Base-by-base conservation (phyloP, 2,888 invertebrate species). In the Agelastica alni region DNA sequence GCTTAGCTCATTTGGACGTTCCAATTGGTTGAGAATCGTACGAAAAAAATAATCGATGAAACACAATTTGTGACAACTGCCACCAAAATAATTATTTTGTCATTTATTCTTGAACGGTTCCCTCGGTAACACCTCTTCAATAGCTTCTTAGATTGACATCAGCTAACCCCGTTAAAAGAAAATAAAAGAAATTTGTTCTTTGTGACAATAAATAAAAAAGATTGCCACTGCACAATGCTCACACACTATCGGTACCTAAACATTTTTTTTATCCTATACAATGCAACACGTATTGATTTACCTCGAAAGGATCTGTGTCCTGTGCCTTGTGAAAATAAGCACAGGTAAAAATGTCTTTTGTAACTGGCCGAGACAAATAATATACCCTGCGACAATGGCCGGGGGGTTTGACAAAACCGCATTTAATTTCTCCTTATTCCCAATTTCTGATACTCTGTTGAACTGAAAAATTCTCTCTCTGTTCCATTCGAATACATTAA, bases 341-440 rank as follows among this genome's bases (percentile, higher is more conserved):
- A 53, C 58, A 58, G 57, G 58, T 59, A 59, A 59, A 57, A 58
- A 60, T 60, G 58, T 56, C 58, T 56, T 49, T n/a, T 53, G 52
- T 53, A 56, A 48, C 51, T 51, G 53, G 58, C 58, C 46, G 46
- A 44, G 43, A 58, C 56, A 59, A 57, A 59, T n/a, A n/a, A n/a
- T 42, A 43, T 42, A 20, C 26, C 52, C n/a, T 46, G 48, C 56
- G 58, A 72, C 70, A 73, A 72, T 68, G 52, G 66, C 66, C 53
- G 14, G 58, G 65, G 65, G 73, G 71, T 70, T 72, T 71, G 72
- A 71, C 73, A 67, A 68, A 66, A 72, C 73, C 72, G 68, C 71
- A 71, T 67, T 70, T 68, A 71, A 71, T 72, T 70, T 70, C 65
- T 69, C 66, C 59, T 59, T 60, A 58, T 54, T 57, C 59, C 59